Base-by-base conservation (phyloP, 2,888 invertebrate genomes). In the Mechanitis messenoides region DNA sequence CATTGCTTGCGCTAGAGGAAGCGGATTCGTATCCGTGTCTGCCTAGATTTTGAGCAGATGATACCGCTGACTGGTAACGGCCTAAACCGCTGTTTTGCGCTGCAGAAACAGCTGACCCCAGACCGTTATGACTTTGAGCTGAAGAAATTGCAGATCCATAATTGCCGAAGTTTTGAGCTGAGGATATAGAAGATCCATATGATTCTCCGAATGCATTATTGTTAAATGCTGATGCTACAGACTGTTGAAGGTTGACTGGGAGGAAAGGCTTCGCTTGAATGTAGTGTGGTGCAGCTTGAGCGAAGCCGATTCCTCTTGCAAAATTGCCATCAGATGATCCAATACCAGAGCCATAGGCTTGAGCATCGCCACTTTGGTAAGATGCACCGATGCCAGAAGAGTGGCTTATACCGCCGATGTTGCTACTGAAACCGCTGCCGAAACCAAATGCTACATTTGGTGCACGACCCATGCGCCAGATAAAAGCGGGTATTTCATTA, bases 391-490 rank as follows among this genome's bases (percentile, higher is more conserved):
- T 78, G 56, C 87, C 80, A 33, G 78, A 75, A 9, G 88, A 82
- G 61, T 88, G 86, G 20, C 79, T 77, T 66, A 89, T 80, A 45
- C 89, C 89, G 0, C 83, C 88, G 63, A 89, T 81, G 73, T 86
- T 84, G 74, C 81, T 85, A 72, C 82, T 81, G 70, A 87, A 84
- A 6, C 87, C 89, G 60, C 82, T 84, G 55, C 89, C 89, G 58
- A 80, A 85, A 1, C 85, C 87, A 66, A 83, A 88, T 0, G 87
- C 82, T 46, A 88, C 68, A 66, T 76, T 81, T 2, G 89, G 89
- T 1, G 82, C 74, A 38, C 84, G 83, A 1, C 74, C 80, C 7
- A 62, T 53, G 31, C 66, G 64, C 60, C 60, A 66, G 12, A 59
- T 42, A 2, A 60, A 50, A 3, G 38, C 50, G 3, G 62, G 64